phyloP scores from a whole-genome alignment of 2,888 invertebrate species.

The Calliscelio sp. region DNA sequence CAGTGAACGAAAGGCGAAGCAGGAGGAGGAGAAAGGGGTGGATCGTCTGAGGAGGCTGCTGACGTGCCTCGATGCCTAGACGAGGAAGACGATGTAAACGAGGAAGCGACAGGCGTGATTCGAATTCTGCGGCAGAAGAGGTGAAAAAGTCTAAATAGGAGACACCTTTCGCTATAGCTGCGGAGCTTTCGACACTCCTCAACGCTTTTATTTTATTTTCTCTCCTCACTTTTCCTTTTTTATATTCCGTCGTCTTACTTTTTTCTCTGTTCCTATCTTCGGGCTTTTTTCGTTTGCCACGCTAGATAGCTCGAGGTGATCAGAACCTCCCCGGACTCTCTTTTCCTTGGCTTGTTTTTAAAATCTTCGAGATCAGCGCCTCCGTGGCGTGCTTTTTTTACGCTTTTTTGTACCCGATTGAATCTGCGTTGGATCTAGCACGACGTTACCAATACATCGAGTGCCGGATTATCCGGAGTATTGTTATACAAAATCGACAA shows the following conservation, averaged over 20 bases:
- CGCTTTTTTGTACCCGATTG: constrained; percentile 36
- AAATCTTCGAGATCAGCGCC: constrained; percentile 60
- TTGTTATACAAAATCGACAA: constrained; percentile 38
- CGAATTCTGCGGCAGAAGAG: constrained; percentile 77
- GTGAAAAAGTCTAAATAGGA: constrained; percentile 68
- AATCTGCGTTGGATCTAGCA: constrained; percentile 32
- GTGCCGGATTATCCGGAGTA: constrained; percentile 6
- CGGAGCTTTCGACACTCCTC: constrained; percentile 66
- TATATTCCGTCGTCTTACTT: constrained; percentile 54
- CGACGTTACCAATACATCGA: constrained; percentile 13
- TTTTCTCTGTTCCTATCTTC: constrained; percentile 39
- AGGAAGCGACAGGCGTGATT: constrained; percentile 80
- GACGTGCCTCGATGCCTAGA: constrained; percentile 75
- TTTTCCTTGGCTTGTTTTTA: constrained; percentile 49
- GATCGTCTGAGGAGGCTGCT: constrained; percentile 73
- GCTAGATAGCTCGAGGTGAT: constrained; percentile 41
- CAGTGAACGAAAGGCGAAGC: constrained; percentile 60
- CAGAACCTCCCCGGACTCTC: constrained; percentile 21
- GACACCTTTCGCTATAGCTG: constrained; percentile 68
- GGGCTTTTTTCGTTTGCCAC: constrained; percentile 27
- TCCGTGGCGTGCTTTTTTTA: constrained; percentile 24
- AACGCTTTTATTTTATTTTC: constrained; percentile 66
- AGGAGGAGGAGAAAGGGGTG: constrained; percentile 41
- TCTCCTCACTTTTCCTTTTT: constrained; percentile 34
- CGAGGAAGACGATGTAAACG: constrained; percentile 67